These are phyloP conservation scores for Bembecia ichneumoniformis DNA, from an alignment of 2,888 invertebrate species.

Conservation along the genomic window DNA sequence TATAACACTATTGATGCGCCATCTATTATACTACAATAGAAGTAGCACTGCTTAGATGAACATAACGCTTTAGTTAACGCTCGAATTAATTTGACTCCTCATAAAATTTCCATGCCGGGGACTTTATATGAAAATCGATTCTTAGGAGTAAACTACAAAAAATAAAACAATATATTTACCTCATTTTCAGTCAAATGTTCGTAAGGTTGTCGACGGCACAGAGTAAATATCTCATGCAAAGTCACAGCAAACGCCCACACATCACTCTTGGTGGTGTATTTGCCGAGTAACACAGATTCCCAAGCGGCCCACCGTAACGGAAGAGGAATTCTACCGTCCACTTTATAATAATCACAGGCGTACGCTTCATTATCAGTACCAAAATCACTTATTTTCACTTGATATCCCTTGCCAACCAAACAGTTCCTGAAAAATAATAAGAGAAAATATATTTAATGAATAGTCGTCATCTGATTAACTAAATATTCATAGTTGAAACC, in stretches of 20 bases:
- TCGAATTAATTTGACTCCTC: no score
- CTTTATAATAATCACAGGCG: conserved; percentile 83
- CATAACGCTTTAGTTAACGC: no score
- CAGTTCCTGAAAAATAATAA: conserved; percentile 77
- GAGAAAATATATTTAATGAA: no score
- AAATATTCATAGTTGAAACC: no score
- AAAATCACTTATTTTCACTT: conserved; percentile 88
- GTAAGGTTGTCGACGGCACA: conserved; percentile 84
- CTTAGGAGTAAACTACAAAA: no score
- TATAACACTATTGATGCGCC: no score
- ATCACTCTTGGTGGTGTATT: conserved; percentile 91
- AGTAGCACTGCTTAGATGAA: no score
- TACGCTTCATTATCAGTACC: conserved; percentile 88
- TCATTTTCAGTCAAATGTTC: conserved; percentile 81
- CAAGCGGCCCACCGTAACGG: conserved; percentile 94
- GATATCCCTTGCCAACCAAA: conserved; percentile 85
- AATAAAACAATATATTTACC: conserved; percentile 43
- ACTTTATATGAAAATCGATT: no score
- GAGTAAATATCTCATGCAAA: conserved; percentile 87
- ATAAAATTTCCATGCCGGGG: no score
- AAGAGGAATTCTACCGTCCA: conserved; percentile 80
- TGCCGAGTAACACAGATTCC: conserved; percentile 85
- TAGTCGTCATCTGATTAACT: no score
- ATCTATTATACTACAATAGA: no score
- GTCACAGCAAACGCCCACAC: conserved; percentile 94